Base-by-base conservation (phyloP, 2,888 invertebrate genomes). In the Eupeodes latifasciatus region DNA sequence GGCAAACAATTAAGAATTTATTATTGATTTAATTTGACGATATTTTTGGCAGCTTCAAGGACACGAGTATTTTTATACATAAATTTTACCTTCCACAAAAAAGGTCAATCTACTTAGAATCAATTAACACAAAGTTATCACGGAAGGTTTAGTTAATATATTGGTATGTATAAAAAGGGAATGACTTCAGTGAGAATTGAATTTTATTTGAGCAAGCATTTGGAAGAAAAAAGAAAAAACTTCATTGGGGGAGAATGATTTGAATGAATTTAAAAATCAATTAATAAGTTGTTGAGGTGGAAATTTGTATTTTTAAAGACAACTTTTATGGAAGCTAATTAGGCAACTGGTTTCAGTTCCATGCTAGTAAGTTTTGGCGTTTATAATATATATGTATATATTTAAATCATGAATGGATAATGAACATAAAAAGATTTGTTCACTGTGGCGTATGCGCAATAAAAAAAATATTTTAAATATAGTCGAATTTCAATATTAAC, bases 31-130 rank as follows among this genome's bases (percentile, higher is more conserved):
- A 55, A n/a, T 71, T 71, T 14, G 40, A 55, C 9, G 10, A 71
- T 71, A 44, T 40, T 71, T 71, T 71, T 2, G 71, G 36, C 12
- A 55, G 16, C 11, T 71, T 55, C 71, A 71, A 71, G 71, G 71
- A 55, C 44, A 19, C 19, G 40, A 53, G 14, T 55, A 55, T 71
- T 55, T 55, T 55, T 44, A 19, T 14, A 19, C 9, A 4, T 9
- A 9, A 27, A 55, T 40, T 40, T 5, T 7, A 59, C 12, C 6
- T 14, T 9, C 40, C 2, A 55, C 16, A 3, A 4, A 44, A 67
- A 71, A 71, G 71, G 44, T 71, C 40, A 71, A 44, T 40, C 74
- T 16, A 49, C 55, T 74, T 74, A 1, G 16, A 61, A 61, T 27
- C 49, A 16, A 74, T 74, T 61, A 61, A 55, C 19, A 19, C 53